Percentiles rank a stretch among this genome's conserved stretches.
Evolutionary conservation across 2,888 invertebrate genomes (phyloP).

Genomic region (Drosophila cyrtoloma): DNA sequence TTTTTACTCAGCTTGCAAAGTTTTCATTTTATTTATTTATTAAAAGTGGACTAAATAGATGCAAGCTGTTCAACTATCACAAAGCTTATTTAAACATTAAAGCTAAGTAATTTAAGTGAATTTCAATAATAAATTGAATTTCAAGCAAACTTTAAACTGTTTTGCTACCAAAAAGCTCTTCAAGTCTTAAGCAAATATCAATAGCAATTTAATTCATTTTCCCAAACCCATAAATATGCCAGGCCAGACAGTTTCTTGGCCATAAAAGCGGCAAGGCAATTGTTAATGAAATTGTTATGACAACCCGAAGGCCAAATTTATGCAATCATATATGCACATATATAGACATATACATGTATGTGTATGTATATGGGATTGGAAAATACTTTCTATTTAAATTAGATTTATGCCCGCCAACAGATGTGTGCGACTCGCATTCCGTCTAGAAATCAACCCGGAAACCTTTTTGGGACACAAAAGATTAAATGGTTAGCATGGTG

Average conservation of each 20-base stretch:
- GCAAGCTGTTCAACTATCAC: neutral
- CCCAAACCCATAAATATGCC: constrained; percentile 61
- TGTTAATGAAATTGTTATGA: constrained; percentile 76
- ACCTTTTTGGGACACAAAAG: constrained; percentile 65
- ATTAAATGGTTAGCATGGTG: constrained; percentile 56
- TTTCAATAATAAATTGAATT: neutral
- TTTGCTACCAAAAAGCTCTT: neutral
- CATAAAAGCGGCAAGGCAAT: constrained; percentile 45
- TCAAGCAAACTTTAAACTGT: neutral
- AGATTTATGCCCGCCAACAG: constrained; percentile 70
- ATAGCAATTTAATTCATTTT: constrained; percentile 64
- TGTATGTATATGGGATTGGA: constrained; percentile 37
- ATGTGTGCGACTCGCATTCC: constrained; percentile 51
- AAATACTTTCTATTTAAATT: constrained; percentile 61
- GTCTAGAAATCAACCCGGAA: constrained; percentile 44
- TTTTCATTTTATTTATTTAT: neutral
- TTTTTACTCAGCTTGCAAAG: neutral
- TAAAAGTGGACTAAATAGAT: neutral
- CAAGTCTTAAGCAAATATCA: constrained; percentile 24
- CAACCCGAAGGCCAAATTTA: constrained; percentile 46
- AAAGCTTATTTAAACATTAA: neutral
- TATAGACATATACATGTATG: neutral
- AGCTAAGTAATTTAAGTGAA: neutral
- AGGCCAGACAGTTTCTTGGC: constrained; percentile 38
- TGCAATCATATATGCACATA: constrained; percentile 11